Evolutionary conservation across 2,113 vertebrate species (phyloP).

Genomic region (Chaetura pelagica): DNA sequence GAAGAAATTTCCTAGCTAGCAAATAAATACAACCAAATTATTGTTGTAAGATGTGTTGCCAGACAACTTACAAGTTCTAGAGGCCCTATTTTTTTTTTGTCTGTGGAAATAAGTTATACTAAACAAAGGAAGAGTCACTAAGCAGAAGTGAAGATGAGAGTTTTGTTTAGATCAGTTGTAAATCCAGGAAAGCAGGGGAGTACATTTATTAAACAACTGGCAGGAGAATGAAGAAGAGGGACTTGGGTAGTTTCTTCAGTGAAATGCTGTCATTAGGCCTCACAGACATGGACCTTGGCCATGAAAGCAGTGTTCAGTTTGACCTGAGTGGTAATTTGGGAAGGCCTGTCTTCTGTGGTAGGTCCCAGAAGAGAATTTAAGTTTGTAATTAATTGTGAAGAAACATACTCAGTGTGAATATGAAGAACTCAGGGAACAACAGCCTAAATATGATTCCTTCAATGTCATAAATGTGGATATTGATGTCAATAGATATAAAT

Average conservation of each 20-base stretch:
- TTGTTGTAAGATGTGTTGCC: not conserved
- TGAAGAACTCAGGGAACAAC: conserved; percentile 72
- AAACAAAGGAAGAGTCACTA: not conserved
- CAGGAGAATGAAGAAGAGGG: not conserved
- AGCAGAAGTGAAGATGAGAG: not conserved
- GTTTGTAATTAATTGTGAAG: not conserved
- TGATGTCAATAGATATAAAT: not conserved
- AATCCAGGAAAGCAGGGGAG: not conserved
- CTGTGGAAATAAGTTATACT: not conserved
- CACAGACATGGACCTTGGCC: not conserved
- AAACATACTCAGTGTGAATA: not conserved
- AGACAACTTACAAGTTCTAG: not conserved
- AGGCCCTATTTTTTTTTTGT: not conserved
- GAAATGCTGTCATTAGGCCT: not conserved
- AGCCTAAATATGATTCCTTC: conserved; percentile 48
- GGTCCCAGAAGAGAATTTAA: not conserved
- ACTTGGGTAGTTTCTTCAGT: not conserved
- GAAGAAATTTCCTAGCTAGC: not conserved
- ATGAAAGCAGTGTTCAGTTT: not conserved
- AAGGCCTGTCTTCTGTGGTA: not conserved
- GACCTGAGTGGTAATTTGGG: not conserved
- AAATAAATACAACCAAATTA: not conserved
- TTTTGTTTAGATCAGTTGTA: not conserved
- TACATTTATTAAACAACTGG: not conserved
- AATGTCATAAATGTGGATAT: not conserved